phyloP scores from a whole-genome alignment of 2,113 vertebrate species.

The Polyodon spathula region DNA sequence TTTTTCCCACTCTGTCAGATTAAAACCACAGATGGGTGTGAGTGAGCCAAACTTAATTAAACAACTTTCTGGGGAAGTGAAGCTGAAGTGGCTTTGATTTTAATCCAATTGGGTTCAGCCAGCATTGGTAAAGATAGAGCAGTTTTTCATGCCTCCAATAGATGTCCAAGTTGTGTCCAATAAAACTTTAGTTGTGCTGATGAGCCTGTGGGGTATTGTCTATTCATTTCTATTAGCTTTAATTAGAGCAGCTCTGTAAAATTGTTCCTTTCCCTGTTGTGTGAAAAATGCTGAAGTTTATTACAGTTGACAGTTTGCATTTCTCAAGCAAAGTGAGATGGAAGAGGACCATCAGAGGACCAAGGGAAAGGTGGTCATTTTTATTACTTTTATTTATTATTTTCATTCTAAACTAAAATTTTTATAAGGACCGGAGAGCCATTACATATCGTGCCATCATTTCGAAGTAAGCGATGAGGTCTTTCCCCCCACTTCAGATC shows the following conservation, averaged over 20 bases:
- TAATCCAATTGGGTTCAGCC: conserved; percentile 5
- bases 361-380: neutral
- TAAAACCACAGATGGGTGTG: too few species aligned
- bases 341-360: neutral
- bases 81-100: neutral
- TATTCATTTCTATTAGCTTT: conserved; percentile 56
- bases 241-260: conserved; percentile 46
- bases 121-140: conserved; percentile 10
- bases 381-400: conserved; percentile 1
- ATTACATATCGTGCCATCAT: neutral
- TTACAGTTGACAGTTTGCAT: conserved; percentile 48
- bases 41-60: too few species aligned
- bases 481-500: neutral
- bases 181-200: conserved; percentile 27
- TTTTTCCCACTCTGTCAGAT: too few species aligned
- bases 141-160: conserved; percentile 4
- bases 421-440: neutral
- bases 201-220: conserved; percentile 19
- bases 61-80: too few species aligned
- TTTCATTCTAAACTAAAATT: neutral
- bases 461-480: neutral
- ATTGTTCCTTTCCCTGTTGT: conserved; percentile 34
- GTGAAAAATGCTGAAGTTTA: conserved; percentile 49
- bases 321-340: conserved; percentile 25
- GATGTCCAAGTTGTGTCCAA: conserved; percentile 14